Evolutionary conservation across 1,140 invertebrate species (phyloP).

Genomic region (Cydia splendana): DNA sequence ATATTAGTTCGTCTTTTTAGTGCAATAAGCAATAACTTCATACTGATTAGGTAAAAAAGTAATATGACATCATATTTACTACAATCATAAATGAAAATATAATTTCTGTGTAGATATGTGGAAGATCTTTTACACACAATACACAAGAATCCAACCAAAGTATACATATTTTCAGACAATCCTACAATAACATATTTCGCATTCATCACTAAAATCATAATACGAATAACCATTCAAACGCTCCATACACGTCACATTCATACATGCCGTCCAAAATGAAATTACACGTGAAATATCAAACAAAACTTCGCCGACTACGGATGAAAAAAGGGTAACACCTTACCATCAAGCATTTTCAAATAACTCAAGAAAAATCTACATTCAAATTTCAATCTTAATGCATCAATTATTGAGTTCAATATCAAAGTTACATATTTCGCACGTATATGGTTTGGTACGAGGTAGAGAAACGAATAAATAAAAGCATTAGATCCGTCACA

Average conservation of each 20-base stretch:
- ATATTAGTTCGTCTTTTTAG: too few species aligned
- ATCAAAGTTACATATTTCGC: background rate
- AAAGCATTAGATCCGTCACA: constrained; percentile 33
- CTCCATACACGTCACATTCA: constrained; percentile 11
- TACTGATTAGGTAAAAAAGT: too few species aligned
- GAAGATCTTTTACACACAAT: background rate
- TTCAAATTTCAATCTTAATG: constrained; percentile 12
- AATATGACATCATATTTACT: too few species aligned
- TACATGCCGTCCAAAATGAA: constrained; percentile 15
- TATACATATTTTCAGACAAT: constrained; percentile 2
- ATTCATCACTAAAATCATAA: constrained; percentile 12
- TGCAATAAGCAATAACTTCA: too few species aligned
- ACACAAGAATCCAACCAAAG: background rate
- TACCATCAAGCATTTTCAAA: background rate
- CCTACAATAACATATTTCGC: constrained; percentile 11
- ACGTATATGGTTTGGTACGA: background rate
- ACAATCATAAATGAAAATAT: too few species aligned
- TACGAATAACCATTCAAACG: constrained; percentile 8
- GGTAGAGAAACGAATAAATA: constrained; percentile 7
- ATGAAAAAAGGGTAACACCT: constrained; percentile 24
- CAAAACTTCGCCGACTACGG: constrained; percentile 15
- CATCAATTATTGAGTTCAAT: background rate
- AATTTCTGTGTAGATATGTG: background rate
- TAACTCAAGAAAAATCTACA: background rate
- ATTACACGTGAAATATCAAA: constrained; percentile 31